These are phyloP conservation scores for Nemoura dubitans DNA, from an alignment of 2,888 invertebrate genomes.

Conservation along the genomic window DNA sequence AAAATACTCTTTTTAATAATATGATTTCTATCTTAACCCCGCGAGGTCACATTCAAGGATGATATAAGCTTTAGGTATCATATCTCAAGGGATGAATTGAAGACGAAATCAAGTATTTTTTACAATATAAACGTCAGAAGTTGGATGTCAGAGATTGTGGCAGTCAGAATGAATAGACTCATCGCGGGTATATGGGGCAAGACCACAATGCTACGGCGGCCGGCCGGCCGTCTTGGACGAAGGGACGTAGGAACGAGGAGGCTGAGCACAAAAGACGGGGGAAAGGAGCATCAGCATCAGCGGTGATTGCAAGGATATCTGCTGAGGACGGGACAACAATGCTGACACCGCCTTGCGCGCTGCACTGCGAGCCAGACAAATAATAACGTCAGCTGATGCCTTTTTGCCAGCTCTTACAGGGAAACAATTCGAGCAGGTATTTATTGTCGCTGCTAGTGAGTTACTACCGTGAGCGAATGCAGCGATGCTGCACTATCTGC, in stretches of 20 bases:
- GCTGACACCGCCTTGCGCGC: background rate
- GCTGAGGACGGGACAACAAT: background rate
- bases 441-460: background rate
- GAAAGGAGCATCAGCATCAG: conserved; percentile 15
- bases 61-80: conserved; percentile 14
- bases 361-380: background rate
- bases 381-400: background rate
- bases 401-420: background rate
- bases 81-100: conserved; percentile 23
- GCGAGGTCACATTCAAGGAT: background rate
- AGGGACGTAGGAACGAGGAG: background rate
- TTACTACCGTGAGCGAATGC: background rate
- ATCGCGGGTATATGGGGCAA: background rate
- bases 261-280: background rate
- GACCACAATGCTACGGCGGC: conserved; percentile 22
- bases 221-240: background rate
- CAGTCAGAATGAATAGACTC: conserved; percentile 1
- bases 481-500: background rate
- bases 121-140: conserved; percentile 33
- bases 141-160: conserved; percentile 23
- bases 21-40: background rate
- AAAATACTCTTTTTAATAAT: conserved; percentile 4
- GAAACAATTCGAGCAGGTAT: background rate
- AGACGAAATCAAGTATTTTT: conserved; percentile 25
- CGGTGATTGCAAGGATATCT: conserved; percentile 21